A percentile compares a stretch with the other conserved stretches of the same genome.
Conservation (phyloP, 2,888 invertebrate species). For the Malthinus flaveolus region DNA sequence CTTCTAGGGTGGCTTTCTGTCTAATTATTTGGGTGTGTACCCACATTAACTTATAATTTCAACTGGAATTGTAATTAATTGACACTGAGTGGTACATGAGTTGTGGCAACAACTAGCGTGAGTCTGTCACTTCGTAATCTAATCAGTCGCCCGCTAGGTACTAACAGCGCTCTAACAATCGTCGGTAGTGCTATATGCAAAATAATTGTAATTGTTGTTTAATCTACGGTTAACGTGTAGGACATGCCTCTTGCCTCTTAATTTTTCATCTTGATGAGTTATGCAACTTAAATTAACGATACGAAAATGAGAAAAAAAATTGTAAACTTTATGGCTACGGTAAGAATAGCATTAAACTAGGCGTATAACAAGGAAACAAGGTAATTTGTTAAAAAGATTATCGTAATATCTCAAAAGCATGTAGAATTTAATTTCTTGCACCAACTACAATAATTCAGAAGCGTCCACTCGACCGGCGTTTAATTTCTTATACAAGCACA, state of each 20-base stretch:
- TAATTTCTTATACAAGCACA: slow-evolving; percentile 13
- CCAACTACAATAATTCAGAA: slow-evolving; percentile 9
- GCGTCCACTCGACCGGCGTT: background rate
- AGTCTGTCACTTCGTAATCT: slow-evolving; percentile 27
- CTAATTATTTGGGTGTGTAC: background rate
- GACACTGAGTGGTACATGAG: slow-evolving; percentile 18
- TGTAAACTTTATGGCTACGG: no score
- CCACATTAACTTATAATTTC: background rate
- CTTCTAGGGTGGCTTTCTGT: background rate
- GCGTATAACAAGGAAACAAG: background rate
- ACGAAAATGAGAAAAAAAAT: background rate
- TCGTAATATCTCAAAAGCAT: slow-evolving; percentile 1
- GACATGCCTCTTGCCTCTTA: background rate
- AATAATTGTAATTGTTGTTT: background rate
- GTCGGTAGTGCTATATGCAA: background rate
- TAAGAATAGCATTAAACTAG: background rate
- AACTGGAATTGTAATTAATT: slow-evolving; percentile 14
- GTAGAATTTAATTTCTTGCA: slow-evolving; percentile 8
- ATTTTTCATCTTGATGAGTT: background rate
- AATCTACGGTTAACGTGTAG: background rate
- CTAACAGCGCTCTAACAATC: background rate
- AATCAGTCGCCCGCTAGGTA: slow-evolving; percentile 23
- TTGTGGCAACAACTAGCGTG: slow-evolving; percentile 7
- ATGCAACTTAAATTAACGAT: background rate
- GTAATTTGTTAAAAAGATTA: slow-evolving; percentile 11